These are phyloP conservation scores for Cyrtorhinus lividipennis DNA, from an alignment of 1,140 invertebrate genomes.

Conservation along the genomic window DNA sequence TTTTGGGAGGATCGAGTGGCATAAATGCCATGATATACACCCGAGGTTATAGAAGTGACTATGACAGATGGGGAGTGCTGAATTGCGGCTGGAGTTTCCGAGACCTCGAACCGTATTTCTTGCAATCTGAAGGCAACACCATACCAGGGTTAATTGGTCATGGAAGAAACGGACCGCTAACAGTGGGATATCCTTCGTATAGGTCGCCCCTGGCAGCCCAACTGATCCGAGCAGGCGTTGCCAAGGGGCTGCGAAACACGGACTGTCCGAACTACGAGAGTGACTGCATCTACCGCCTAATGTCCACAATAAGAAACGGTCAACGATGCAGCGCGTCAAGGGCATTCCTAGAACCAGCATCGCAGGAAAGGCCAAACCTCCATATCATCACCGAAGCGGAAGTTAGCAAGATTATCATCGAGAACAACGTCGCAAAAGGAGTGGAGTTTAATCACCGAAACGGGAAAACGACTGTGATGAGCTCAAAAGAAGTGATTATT, in stretches of 20 bases:
- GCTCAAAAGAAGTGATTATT: slow-evolving; percentile 52
- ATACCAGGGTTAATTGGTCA: slow-evolving; percentile 41
- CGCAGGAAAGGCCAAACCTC: slow-evolving; percentile 41
- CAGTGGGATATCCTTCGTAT: slow-evolving; percentile 49
- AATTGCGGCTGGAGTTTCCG: slow-evolving; percentile 52
- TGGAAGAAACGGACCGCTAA: slow-evolving; percentile 54
- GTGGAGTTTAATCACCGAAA: slow-evolving; percentile 52
- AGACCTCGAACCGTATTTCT: slow-evolving; percentile 65
- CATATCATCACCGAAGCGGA: slow-evolving; percentile 44
- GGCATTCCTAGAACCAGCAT: slow-evolving; percentile 56
- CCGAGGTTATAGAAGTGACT: slow-evolving; percentile 46
- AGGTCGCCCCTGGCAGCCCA: slow-evolving; percentile 33
- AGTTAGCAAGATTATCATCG: slow-evolving; percentile 50
- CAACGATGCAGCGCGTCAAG: slow-evolving; percentile 74
- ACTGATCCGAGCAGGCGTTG: slow-evolving; percentile 45
- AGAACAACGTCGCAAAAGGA: slow-evolving; percentile 50
- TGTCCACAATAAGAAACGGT: slow-evolving; percentile 61
- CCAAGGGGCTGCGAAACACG: background rate
- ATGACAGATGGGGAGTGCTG: slow-evolving; percentile 55
- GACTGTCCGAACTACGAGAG: slow-evolving; percentile 63
- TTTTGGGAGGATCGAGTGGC: slow-evolving; percentile 41
- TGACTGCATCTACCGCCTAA: slow-evolving; percentile 62
- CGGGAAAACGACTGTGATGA: slow-evolving; percentile 39
- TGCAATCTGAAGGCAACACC: slow-evolving; percentile 36
- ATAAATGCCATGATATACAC: slow-evolving; percentile 51